phyloP scores from a whole-genome alignment of 2,888 invertebrate genomes.

The Pristionchus entomophagus region DNA sequence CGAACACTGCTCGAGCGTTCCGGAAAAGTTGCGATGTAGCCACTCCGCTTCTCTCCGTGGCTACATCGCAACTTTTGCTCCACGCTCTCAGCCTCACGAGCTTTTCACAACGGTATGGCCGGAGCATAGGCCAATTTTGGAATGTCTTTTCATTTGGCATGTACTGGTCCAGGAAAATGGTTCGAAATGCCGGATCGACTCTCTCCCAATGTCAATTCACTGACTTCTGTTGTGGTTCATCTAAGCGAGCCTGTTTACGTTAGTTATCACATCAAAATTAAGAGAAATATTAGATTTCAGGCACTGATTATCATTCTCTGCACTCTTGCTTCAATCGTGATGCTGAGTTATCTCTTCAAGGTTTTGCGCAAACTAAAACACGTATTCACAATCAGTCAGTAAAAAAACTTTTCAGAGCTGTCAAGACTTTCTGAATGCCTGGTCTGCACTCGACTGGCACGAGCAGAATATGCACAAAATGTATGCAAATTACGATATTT shows the following conservation, averaged over 20 bases:
- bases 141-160: too few species aligned
- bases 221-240: not conserved
- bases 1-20: too few species aligned
- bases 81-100: too few species aligned
- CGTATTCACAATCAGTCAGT: too few species aligned
- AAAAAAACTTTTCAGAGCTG: not conserved
- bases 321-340: not conserved
- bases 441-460: slow-evolving; percentile 17
- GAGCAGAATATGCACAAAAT: not conserved
- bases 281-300: not conserved
- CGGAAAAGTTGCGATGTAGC: too few species aligned
- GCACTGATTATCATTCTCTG: not conserved
- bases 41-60: too few species aligned
- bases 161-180: too few species aligned
- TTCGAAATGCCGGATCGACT: not conserved
- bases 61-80: too few species aligned
- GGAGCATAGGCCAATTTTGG: too few species aligned
- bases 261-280: not conserved
- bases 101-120: too few species aligned
- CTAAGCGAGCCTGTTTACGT: slow-evolving; percentile 2
- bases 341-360: slow-evolving; percentile 20
- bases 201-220: not conserved
- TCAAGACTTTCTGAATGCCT: not conserved
- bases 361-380: too few species aligned
- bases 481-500: not conserved